Percentiles rank a stretch among this genome's conserved stretches.
Evolutionary conservation across 35 echinoderm and acorn worm genomes (phyloP).

Genomic region (Nesometra sesokonis): DNA sequence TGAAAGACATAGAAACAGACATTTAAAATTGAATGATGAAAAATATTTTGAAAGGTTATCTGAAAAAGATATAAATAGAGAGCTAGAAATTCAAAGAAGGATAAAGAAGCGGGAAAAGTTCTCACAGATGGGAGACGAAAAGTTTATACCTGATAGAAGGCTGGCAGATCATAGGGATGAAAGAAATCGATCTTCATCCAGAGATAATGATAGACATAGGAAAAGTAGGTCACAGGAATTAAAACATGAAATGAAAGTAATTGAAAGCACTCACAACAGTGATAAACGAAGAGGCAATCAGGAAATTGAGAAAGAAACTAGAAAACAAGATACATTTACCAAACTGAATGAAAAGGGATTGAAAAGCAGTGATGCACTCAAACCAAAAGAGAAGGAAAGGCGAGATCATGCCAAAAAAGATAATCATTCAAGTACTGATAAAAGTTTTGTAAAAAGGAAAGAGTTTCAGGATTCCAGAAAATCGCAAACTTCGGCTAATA

Average conservation of each 20-base stretch:
- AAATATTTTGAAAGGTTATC: not conserved
- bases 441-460: not conserved
- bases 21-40: not conserved
- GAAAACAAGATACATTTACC: not conserved
- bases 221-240: not conserved
- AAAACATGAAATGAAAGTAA: not conserved
- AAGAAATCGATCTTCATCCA: not conserved
- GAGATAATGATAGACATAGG: not conserved
- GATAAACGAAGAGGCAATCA: not conserved
- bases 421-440: not conserved
- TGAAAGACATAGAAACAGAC: not conserved
- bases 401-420: not conserved
- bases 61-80: not conserved
- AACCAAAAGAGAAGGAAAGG: not conserved
- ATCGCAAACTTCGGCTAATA: not conserved
- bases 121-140: not conserved
- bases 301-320: not conserved
- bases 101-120: not conserved
- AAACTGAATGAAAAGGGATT: not conserved
- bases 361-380: too few relatives aligned
- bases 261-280: not conserved
- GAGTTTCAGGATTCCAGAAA: not conserved
- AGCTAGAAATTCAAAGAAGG: not conserved
- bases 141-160: not conserved
- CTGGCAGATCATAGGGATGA: not conserved